Base-by-base conservation (phyloP, 2,113 vertebrate genomes). In the Upupa epops region DNA sequence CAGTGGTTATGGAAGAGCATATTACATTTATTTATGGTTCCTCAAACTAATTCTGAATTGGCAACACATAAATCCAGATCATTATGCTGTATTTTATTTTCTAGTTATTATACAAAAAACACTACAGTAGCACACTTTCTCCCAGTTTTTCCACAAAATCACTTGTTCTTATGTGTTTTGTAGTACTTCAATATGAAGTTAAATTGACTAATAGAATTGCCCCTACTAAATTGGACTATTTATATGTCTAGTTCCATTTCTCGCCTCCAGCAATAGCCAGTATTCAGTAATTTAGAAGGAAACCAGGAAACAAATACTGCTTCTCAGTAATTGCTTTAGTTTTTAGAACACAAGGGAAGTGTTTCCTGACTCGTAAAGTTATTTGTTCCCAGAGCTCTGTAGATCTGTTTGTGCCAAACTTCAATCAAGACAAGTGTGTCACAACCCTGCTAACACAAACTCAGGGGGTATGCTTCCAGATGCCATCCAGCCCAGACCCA, bases 141-240 rank as follows among this genome's bases (percentile, higher is more conserved):
- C 36, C 10, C 13, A 54, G 6, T 37, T 79, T 66, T 73, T 54
- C 37, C 66, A 19, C 49, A 26, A 58, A 37, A 79, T 92, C 81
- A 40, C 36, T 69, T 60, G 12, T 51, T 82, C 31, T 72, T 76
- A 51, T 19, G 5, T 54, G 36, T 3, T 79, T 89, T 79, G 3
- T 65, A 82, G 40, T 75, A 69, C 11, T 89, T 89, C 40, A 81
- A 29, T 84, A 73, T 49, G 91, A 85, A 76, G 31, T 86, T 79
- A 87, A 89, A 87, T 56, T 79, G 45, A 87, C 42, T 92, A 81
- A 94, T 73, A 89, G 46, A 6, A 72, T 79, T 80, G 84, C 31
- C 55, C 8, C 2, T 59, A 59, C 13, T 72, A 66, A 89, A 94
- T 76, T 86, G 42, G 13, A n/a, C 51, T 20, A 63, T 76, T 85